These are phyloP conservation scores for Noturus placidus DNA, from an alignment of 2,113 vertebrate species.

Conservation along the genomic window DNA sequence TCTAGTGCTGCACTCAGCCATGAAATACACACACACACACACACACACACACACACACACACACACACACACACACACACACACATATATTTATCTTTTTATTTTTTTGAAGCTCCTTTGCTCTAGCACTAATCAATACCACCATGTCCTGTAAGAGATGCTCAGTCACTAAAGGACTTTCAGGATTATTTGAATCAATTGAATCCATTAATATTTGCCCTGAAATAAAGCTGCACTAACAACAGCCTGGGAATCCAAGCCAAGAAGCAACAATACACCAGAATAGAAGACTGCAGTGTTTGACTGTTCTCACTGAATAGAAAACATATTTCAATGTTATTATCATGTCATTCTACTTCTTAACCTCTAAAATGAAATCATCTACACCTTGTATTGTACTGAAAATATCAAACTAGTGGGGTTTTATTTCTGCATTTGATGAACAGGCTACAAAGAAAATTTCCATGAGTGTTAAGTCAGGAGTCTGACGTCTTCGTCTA, in stretches of 20 bases:
- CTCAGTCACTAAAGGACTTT: slow-evolving; percentile 17
- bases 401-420: neutral
- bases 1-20: slow-evolving; percentile 41
- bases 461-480: neutral
- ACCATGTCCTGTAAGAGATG: neutral
- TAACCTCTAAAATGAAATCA: neutral
- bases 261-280: neutral
- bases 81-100: neutral
- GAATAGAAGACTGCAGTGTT: neutral
- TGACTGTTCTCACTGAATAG: neutral
- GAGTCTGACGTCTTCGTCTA: neutral
- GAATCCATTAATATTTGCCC: slow-evolving; percentile 11
- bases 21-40: slow-evolving; percentile 26
- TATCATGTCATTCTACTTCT: neutral
- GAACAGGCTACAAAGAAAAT: neutral
- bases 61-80: slow-evolving; percentile 10
- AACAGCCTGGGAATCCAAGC: neutral
- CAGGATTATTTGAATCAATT: slow-evolving; percentile 5
- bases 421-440: neutral
- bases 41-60: slow-evolving; percentile 16
- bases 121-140: slow-evolving; percentile 5
- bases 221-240: neutral
- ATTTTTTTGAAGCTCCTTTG: neutral
- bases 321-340: neutral
- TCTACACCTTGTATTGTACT: neutral